Base-by-base conservation (phyloP, 2,888 invertebrate genomes). In the Eubasilissa splendida region DNA sequence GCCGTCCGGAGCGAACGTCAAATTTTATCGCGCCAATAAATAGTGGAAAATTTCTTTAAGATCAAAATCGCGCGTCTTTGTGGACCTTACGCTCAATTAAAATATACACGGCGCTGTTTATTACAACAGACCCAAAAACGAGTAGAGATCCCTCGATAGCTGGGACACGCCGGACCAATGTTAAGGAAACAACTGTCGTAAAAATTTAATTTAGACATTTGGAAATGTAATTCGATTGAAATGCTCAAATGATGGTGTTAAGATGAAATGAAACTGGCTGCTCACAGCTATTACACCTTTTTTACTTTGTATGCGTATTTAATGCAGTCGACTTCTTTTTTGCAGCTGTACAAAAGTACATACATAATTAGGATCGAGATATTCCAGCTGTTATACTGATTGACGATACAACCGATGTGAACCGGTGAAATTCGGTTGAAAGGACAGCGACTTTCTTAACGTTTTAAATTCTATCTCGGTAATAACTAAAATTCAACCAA, bases 1-100 rank as follows among this genome's bases (percentile, higher is more conserved):
- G 22, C 56, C 22, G 65, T 58, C 76, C 33, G 65, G 77, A 80
- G 68, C 63, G 71, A 71, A 71, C 71, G 80, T 76, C 76, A 63
- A 77, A 52, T 80, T 80, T 80, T 73, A 80, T 80, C 77, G 65
- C 71, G 63, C 65, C 66, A 66, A 80, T 80, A 77, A 80, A 80
- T 75, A 77, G 53, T 65, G 22, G n/a, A 80, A 80, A 80, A 66
- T 58, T 74, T 80, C 68, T 76, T 56, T 42, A n/a, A 68, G 76
- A 76, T 76, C 33, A 73, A 58, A 76, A 80, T 80, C 80, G 70
- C 80, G 59, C 63, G 65, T 53, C 59, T 56, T 42, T 58, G 58
- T 68, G 22, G 52, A 58, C 52, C 60, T 14, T 58, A 65, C 42
- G 66, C 73, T 77, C 58, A 79, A 79, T 79, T 79, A 75, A 79